Conservation (phyloP, 2,888 invertebrate genomes). For the Drosophila conformis region DNA sequence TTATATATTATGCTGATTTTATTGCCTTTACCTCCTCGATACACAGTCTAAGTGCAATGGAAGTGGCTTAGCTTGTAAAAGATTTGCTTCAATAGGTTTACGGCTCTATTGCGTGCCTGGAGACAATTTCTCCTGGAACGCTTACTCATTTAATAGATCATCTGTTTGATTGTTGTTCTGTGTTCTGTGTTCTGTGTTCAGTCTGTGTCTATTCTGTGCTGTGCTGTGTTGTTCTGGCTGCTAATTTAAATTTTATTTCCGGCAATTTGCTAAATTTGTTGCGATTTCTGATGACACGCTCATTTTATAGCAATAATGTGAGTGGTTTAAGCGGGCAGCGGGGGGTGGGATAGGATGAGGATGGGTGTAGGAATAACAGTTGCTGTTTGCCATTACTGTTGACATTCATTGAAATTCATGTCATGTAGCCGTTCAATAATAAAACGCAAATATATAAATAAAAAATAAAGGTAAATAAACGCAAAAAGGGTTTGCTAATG, state of each 20-base stretch:
- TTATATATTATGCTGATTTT: slow-evolving; percentile 2
- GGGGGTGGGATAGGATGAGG: neutral
- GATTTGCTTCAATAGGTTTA: slow-evolving; percentile 22
- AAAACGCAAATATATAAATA: slow-evolving; percentile 79
- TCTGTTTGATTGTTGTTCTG: slow-evolving; percentile 32
- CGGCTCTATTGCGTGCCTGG: slow-evolving; percentile 7
- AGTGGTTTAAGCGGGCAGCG: slow-evolving; percentile 10
- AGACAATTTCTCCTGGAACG: neutral
- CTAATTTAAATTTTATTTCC: slow-evolving; percentile 81
- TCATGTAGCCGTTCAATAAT: slow-evolving; percentile 77
- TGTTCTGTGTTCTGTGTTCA: neutral
- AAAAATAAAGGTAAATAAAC: slow-evolving; percentile 81
- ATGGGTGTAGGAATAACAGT: neutral
- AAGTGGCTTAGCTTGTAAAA: neutral
- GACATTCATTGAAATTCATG: slow-evolving; percentile 81
- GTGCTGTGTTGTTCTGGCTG: slow-evolving; percentile 34
- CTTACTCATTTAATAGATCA: slow-evolving; percentile 40
- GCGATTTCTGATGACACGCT: slow-evolving; percentile 81
- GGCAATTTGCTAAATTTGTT: slow-evolving; percentile 81
- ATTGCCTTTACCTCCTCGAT: neutral
- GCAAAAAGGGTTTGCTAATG: slow-evolving; percentile 79
- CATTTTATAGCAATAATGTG: slow-evolving; percentile 74
- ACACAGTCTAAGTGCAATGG: slow-evolving; percentile 1
- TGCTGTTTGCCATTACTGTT: slow-evolving; percentile 37
- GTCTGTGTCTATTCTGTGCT: neutral